Evolutionary conservation across 1,140 invertebrate species (phyloP).

Genomic region (Trichonephila inaurata): DNA sequence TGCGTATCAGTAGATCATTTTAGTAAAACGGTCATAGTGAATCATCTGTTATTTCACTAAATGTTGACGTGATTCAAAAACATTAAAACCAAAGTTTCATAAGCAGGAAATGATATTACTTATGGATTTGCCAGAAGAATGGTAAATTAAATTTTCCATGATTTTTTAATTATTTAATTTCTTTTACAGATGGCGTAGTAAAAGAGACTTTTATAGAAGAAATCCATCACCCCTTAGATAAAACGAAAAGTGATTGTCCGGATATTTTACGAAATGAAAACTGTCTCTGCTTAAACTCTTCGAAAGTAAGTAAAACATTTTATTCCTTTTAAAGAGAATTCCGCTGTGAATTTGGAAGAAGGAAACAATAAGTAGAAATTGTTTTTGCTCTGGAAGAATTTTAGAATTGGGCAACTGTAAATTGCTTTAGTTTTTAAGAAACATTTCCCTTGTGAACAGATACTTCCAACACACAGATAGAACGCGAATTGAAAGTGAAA

Average conservation of each 20-base stretch:
- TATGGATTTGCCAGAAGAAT: too few relatives aligned
- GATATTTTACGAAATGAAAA: constrained; percentile 75
- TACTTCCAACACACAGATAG: background rate
- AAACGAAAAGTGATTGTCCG: constrained; percentile 64
- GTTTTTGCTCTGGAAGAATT: background rate
- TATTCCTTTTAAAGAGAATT: background rate
- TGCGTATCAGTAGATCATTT: too few relatives aligned
- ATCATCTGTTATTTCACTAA: too few relatives aligned
- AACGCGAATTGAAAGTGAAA: too few relatives aligned
- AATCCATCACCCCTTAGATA: constrained; percentile 54
- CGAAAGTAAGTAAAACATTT: constrained; percentile 56
- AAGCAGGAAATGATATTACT: too few relatives aligned
- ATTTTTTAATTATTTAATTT: background rate
- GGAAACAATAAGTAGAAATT: background rate
- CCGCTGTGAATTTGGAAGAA: background rate
- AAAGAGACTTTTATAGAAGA: constrained; percentile 72
- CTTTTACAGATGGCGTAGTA: constrained; percentile 34
- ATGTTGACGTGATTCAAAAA: too few relatives aligned
- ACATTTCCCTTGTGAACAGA: background rate
- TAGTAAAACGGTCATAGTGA: too few relatives aligned
- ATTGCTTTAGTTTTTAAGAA: background rate
- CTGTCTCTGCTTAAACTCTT: constrained; percentile 60
- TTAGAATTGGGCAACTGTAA: background rate
- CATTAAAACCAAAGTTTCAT: too few relatives aligned
- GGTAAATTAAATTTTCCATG: too few relatives aligned